These are phyloP conservation scores for Gnatocerus cornutus DNA, from an alignment of 2,888 invertebrate species.

Conservation along the genomic window DNA sequence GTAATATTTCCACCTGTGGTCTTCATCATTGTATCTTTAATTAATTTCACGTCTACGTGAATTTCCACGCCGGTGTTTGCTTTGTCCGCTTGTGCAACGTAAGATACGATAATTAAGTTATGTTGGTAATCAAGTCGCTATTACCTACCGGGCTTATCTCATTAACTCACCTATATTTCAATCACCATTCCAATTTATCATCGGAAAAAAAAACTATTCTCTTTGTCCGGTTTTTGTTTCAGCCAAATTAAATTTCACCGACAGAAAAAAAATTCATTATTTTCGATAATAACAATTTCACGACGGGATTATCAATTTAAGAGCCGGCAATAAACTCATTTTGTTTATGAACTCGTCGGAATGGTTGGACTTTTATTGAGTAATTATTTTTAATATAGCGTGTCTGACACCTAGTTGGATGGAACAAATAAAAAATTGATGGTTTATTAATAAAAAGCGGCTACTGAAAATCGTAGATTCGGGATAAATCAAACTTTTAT, in stretches of 20 bases:
- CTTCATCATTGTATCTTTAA: constrained; percentile 27
- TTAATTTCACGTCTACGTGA: constrained; percentile 42
- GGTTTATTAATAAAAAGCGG: constrained; percentile 21
- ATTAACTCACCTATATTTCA: constrained; percentile 59
- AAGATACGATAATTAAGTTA: constrained; percentile 58
- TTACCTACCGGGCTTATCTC: constrained; percentile 58
- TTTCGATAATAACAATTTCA: constrained; percentile 43
- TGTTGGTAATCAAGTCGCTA: constrained; percentile 53
- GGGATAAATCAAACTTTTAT: too few species aligned
- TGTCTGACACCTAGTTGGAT: constrained; percentile 61
- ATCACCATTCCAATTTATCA: constrained; percentile 53
- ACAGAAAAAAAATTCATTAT: constrained; percentile 32
- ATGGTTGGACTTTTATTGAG: constrained; percentile 60
- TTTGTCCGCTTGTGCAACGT: constrained; percentile 56
- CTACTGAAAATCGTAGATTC: constrained; percentile 32
- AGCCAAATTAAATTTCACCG: constrained; percentile 39
- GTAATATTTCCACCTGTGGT: not conserved
- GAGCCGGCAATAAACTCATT: constrained; percentile 54
- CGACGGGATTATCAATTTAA: constrained; percentile 44
- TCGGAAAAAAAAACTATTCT: constrained; percentile 19
- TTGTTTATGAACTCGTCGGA: constrained; percentile 58
- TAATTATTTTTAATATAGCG: constrained; percentile 62
- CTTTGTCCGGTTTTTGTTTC: constrained; percentile 33
- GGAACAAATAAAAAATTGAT: constrained; percentile 25
- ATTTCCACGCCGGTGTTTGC: constrained; percentile 49